phyloP scores from a whole-genome alignment of 2,888 invertebrate genomes.

The Rapana venosa region DNA sequence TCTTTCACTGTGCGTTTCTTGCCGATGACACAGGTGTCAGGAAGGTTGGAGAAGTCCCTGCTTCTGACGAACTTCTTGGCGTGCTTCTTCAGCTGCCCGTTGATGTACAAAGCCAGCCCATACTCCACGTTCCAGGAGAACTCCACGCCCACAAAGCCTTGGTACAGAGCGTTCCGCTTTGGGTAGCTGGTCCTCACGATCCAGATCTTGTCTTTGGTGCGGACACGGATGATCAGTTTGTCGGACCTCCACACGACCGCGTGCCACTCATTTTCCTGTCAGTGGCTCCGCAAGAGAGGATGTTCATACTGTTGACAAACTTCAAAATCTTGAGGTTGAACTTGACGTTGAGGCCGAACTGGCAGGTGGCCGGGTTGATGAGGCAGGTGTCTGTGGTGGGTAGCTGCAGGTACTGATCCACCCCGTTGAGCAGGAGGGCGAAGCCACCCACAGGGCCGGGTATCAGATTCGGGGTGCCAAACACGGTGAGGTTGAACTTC shows the following conservation, averaged over 20 bases:
- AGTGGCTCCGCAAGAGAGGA: constrained; percentile 54
- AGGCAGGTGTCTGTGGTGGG: constrained; percentile 46
- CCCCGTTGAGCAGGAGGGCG: constrained; percentile 52
- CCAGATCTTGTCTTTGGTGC: constrained; percentile 51
- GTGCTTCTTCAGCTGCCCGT: constrained; percentile 40
- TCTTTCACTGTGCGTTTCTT: constrained; percentile 20
- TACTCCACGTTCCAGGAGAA: constrained; percentile 54
- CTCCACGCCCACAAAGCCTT: constrained; percentile 50
- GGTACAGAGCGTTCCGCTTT: not conserved
- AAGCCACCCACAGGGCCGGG: constrained; percentile 52
- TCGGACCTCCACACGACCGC: constrained; percentile 52
- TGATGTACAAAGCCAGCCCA: constrained; percentile 50
- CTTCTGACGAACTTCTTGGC: constrained; percentile 27
- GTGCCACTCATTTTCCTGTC: constrained; percentile 45
- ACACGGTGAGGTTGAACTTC: constrained; percentile 59
- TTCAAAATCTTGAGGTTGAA: constrained; percentile 50
- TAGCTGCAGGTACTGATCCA: constrained; percentile 46
- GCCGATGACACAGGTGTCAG: constrained; percentile 39
- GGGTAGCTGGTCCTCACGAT: constrained; percentile 41
- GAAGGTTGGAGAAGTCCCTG: constrained; percentile 16
- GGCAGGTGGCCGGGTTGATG: constrained; percentile 48
- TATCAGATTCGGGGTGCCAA: constrained; percentile 55
- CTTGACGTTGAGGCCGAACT: constrained; percentile 53
- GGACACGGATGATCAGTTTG: constrained; percentile 49
- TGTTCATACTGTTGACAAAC: constrained; percentile 48